These are phyloP conservation scores for Nephotettix cincticeps DNA, from an alignment of 1,140 invertebrate genomes.

Conservation along the genomic window DNA sequence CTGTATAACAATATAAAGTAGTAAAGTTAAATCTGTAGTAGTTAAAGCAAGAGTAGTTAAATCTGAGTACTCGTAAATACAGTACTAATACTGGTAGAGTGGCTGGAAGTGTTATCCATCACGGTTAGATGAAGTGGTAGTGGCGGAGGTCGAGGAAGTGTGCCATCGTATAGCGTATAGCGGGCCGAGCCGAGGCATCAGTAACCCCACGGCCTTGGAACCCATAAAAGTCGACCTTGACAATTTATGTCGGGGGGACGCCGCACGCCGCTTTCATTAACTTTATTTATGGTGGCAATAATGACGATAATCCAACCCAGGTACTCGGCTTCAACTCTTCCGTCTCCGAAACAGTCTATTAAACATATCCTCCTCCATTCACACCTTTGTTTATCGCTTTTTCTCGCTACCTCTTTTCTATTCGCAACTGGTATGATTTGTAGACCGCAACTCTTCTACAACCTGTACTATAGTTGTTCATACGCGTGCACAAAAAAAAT, in stretches of 20 bases:
- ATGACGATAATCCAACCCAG: neutral
- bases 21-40: too few species aligned
- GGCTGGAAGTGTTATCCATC: too few species aligned
- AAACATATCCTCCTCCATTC: neutral
- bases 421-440: too few species aligned
- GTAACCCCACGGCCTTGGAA: neutral
- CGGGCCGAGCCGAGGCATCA: neutral
- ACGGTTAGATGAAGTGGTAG: neutral
- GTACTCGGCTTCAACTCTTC: neutral
- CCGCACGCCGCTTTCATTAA: constrained; percentile 9
- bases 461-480: too few species aligned
- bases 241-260: constrained; percentile 4
- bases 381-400: neutral
- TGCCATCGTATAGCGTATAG: constrained; percentile 1
- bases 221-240: constrained; percentile 12
- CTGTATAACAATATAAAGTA: too few species aligned
- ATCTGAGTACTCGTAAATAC: too few species aligned
- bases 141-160: neutral
- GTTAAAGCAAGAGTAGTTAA: too few species aligned
- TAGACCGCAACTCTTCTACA: too few species aligned
- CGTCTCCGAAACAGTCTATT: constrained; percentile 1
- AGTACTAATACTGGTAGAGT: too few species aligned
- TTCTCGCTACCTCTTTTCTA: neutral
- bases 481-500: too few species aligned
- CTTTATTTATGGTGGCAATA: constrained; percentile 5